A percentile compares a stretch with the other conserved stretches of the same genome.
phyloP scores from a whole-genome alignment of 2,888 invertebrate species.

The Parochlus steinenii region DNA sequence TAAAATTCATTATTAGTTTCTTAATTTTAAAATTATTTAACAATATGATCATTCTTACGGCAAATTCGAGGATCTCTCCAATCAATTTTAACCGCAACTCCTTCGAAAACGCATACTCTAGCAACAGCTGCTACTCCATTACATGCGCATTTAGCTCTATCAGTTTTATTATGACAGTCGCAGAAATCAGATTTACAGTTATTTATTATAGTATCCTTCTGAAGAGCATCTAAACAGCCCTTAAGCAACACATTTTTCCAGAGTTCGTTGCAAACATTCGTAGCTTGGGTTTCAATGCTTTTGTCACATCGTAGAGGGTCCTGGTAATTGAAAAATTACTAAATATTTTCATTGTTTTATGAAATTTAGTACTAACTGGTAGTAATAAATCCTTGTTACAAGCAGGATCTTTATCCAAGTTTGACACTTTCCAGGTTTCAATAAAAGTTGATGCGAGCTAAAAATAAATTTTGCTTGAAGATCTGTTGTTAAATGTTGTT shows the following conservation, averaged over 20 bases:
- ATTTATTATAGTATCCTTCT: slow-evolving; percentile 45
- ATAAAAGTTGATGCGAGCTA: slow-evolving; percentile 24
- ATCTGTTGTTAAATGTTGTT: no score
- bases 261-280: slow-evolving; percentile 42
- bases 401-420: no score
- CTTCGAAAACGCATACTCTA: slow-evolving; percentile 53
- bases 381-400: no score
- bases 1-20: no score
- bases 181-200: slow-evolving; percentile 74
- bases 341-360: no score
- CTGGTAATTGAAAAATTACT: no score
- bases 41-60: slow-evolving; percentile 42
- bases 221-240: slow-evolving; percentile 46
- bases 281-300: slow-evolving; percentile 32
- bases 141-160: slow-evolving; percentile 53
- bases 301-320: slow-evolving; percentile 10
- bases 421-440: slow-evolving; percentile 24
- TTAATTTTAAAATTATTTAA: slow-evolving; percentile 9
- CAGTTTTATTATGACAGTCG: slow-evolving; percentile 36
- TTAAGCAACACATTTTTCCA: slow-evolving; percentile 46
- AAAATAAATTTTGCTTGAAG: no score
- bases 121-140: slow-evolving; percentile 60
- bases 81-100: slow-evolving; percentile 40
- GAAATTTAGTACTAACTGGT: no score
- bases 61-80: slow-evolving; percentile 73